A percentile compares a stretch with the other conserved stretches of the same genome.
phyloP scores from a whole-genome alignment of 2,113 vertebrate species.

The Athene noctua region DNA sequence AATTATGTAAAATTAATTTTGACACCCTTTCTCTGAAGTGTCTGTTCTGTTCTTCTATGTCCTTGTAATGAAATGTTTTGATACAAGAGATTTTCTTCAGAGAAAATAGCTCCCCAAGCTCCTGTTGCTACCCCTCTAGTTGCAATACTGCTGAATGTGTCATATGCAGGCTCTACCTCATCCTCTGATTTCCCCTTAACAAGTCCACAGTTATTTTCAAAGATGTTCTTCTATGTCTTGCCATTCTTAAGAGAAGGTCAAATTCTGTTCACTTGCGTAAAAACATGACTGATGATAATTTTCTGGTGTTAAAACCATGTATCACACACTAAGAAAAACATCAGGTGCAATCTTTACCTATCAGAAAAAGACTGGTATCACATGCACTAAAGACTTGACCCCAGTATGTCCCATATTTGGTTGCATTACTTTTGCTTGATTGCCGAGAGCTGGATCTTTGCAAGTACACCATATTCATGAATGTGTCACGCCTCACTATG shows the following conservation, averaged over 20 bases:
- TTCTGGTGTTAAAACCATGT: neutral
- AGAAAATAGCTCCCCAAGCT: slow-evolving; percentile 2
- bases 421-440: neutral
- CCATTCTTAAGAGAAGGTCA: neutral
- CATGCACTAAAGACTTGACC: neutral
- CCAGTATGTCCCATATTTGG: neutral
- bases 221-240: neutral
- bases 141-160: neutral
- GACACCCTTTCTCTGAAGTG: neutral
- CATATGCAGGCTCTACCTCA: neutral
- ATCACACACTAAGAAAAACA: neutral
- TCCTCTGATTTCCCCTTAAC: neutral
- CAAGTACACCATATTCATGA: slow-evolving; percentile 7
- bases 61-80: neutral
- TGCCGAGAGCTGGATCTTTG: neutral
- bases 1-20: slow-evolving; percentile 39
- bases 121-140: neutral
- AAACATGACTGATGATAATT: neutral
- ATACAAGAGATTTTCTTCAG: neutral
- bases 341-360: neutral
- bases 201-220: neutral
- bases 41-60: neutral
- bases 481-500: neutral
- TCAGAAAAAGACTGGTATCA: neutral
- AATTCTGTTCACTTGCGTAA: neutral